phyloP scores from a whole-genome alignment of 2,113 vertebrate species.

The Mormoops blainvillei region DNA sequence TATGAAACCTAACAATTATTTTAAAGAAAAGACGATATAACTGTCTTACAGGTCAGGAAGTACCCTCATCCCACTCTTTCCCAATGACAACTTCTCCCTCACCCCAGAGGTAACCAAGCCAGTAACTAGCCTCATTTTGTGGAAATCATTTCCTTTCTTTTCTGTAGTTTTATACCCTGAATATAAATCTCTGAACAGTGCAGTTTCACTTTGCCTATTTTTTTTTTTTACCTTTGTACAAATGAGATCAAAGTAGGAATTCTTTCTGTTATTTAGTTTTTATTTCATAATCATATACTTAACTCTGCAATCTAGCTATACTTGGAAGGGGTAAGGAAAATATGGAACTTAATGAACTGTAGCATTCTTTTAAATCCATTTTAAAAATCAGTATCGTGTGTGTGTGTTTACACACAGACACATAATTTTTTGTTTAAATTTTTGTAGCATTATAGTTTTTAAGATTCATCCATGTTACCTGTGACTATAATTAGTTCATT shows the following conservation, averaged over 20 bases:
- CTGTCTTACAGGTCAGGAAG: neutral
- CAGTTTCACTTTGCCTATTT: conserved; percentile 1
- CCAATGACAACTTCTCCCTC: neutral
- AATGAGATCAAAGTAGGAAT: neutral
- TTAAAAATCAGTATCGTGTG: neutral
- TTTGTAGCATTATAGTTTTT: neutral
- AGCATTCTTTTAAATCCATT: neutral
- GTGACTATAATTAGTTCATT: neutral
- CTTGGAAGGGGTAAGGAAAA: no score
- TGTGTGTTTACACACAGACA: neutral
- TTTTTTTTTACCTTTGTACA: neutral
- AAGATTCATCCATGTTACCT: neutral
- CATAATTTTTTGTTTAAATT: neutral
- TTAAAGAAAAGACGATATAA: neutral
- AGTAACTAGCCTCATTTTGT: neutral
- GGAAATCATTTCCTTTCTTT: conserved; percentile 1
- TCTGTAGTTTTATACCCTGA: neutral
- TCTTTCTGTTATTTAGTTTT: neutral
- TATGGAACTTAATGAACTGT: no score
- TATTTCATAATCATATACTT: no score
- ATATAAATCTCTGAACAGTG: neutral
- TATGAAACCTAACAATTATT: neutral
- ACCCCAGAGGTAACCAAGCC: neutral
- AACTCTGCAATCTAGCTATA: no score
- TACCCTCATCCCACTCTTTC: neutral